These are phyloP conservation scores for Sardina pilchardus DNA, from an alignment of 2,113 vertebrate species.

Conservation along the genomic window DNA sequence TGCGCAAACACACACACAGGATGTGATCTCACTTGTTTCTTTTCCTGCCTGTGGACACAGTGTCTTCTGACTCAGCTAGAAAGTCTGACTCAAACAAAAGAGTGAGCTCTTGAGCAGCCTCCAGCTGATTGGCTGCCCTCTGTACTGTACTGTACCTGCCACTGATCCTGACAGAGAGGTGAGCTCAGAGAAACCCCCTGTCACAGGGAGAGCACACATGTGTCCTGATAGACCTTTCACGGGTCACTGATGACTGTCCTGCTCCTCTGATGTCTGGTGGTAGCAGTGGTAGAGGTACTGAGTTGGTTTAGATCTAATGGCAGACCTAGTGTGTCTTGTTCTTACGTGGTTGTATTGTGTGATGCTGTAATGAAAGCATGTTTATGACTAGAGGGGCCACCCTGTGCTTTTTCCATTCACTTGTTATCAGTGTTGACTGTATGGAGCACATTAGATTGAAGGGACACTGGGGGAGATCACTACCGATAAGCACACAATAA, in stretches of 20 bases:
- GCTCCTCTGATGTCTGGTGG: not conserved
- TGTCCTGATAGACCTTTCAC: not conserved
- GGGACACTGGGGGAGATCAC: not conserved
- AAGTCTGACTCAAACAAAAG: not conserved
- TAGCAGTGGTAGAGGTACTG: not conserved
- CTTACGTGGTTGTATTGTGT: not conserved
- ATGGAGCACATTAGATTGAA: not conserved
- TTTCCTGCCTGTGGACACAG: conserved; percentile 57
- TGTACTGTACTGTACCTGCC: no score
- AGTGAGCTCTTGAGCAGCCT: not conserved
- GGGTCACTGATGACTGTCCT: not conserved
- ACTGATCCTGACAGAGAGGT: not conserved
- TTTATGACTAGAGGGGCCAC: no score
- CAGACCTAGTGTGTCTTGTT: not conserved
- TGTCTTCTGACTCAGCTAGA: conserved; percentile 52
- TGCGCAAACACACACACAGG: conserved; percentile 57
- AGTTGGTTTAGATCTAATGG: not conserved
- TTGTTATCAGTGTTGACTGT: not conserved
- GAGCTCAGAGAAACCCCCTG: no score
- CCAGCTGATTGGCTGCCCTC: not conserved
- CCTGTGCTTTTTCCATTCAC: not conserved
- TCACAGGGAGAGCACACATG: no score
- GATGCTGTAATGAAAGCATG: not conserved
- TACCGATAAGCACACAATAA: not conserved
- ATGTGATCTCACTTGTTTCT: conserved; percentile 59